A percentile compares a stretch with the other conserved stretches of the same genome.
Conservation (phyloP, 2,797 vertebrate species). For the Menidia menidia region DNA sequence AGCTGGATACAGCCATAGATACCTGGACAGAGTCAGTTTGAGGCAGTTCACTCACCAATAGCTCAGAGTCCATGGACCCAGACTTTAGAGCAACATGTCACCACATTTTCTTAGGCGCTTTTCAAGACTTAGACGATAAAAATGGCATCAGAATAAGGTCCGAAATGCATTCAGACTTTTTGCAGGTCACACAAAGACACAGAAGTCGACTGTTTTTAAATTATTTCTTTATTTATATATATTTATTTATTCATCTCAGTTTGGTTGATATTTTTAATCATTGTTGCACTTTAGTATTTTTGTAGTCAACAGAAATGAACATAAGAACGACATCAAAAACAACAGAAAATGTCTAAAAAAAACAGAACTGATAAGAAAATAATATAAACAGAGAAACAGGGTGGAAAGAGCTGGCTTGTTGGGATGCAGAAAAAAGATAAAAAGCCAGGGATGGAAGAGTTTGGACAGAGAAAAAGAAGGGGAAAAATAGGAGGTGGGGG, state of each 20-base stretch:
- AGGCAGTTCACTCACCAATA: no score
- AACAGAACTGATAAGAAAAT: conserved; percentile 23
- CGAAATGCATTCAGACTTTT: no score
- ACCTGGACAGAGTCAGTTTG: no score
- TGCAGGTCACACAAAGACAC: conserved; percentile 30
- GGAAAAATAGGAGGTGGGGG: not conserved
- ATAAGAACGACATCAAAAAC: conserved; percentile 84
- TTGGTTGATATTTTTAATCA: conserved; percentile 88
- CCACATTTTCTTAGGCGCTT: no score
- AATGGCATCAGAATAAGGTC: not conserved
- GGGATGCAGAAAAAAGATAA: conserved; percentile 34
- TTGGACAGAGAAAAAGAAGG: conserved; percentile 12
- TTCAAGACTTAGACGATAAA: no score
- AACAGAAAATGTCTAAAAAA: conserved; percentile 74
- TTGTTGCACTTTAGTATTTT: conserved; percentile 89
- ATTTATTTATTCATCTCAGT: conserved; percentile 89
- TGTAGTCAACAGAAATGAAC: conserved; percentile 89
- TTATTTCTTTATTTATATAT: conserved; percentile 88
- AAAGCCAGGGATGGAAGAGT: conserved; percentile 6
- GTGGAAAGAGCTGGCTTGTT: conserved; percentile 61
- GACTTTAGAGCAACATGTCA: no score
- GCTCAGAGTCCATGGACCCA: no score
- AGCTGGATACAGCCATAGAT: no score
- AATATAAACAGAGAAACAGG: conserved; percentile 54
- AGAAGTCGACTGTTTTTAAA: conserved; percentile 72